Conservation (phyloP, 1,140 invertebrate genomes). For the Sminthurides bifidus region DNA sequence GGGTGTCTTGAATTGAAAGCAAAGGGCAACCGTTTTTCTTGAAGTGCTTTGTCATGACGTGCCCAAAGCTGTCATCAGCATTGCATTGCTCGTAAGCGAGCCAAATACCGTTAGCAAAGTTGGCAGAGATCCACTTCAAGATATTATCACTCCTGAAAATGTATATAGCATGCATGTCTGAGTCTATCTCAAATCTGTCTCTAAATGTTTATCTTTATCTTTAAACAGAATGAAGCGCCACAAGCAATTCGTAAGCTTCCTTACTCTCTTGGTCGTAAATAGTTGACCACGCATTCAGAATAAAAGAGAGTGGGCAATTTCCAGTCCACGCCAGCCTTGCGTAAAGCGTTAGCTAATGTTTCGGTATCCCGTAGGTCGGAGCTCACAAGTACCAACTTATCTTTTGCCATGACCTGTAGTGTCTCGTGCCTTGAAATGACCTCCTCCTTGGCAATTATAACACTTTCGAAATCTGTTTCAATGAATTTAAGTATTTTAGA, state of each 20-base stretch:
- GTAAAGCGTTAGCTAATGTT: constrained; percentile 8
- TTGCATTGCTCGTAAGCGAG: constrained; percentile 30
- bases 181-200: too few species aligned
- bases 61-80: constrained; percentile 27
- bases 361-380: constrained; percentile 18
- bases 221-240: background rate
- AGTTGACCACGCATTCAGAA: constrained; percentile 31
- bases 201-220: too few species aligned
- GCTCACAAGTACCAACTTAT: constrained; percentile 16
- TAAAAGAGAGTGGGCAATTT: constrained; percentile 27
- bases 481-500: constrained; percentile 13
- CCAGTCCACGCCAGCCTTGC: constrained; percentile 15
- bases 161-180: background rate
- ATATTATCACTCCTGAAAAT: constrained; percentile 17
- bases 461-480: constrained; percentile 26
- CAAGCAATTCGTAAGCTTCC: background rate
- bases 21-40: constrained; percentile 26
- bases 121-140: constrained; percentile 19
- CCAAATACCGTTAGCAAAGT: constrained; percentile 21
- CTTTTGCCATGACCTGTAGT: constrained; percentile 9
- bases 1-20: constrained; percentile 8
- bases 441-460: constrained; percentile 16
- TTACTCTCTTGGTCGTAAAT: constrained; percentile 27
- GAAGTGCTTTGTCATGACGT: constrained; percentile 31
- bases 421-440: constrained; percentile 17